Percentiles rank a stretch among this genome's conserved stretches.
phyloP scores from a whole-genome alignment of 2,888 invertebrate species.

The Platycheirus rosarum region DNA sequence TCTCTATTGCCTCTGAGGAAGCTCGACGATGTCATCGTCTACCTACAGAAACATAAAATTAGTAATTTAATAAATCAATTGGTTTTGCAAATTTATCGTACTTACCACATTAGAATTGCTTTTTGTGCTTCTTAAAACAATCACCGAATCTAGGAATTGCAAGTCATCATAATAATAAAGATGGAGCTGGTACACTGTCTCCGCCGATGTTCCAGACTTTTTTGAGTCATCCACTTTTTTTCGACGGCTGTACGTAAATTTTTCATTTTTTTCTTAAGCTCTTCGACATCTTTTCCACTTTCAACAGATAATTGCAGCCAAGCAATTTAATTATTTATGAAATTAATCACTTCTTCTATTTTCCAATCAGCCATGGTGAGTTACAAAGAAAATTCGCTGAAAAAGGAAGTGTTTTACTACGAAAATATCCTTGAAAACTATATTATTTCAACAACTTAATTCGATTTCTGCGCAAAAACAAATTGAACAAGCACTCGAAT shows the following conservation, averaged over 20 bases:
- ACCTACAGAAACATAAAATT: constrained; percentile 8
- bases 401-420: too few species aligned
- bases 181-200: constrained; percentile 18
- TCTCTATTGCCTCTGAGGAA: constrained; percentile 7
- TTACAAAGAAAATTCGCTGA: too few species aligned
- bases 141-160: too few species aligned
- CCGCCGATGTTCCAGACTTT: too few species aligned
- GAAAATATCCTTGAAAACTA: too few species aligned
- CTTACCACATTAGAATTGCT: constrained; percentile 18
- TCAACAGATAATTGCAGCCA: constrained; percentile 60
- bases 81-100: not conserved
- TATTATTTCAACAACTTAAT: too few species aligned
- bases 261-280: constrained; percentile 7
- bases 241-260: constrained; percentile 16
- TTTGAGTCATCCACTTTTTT: constrained; percentile 21
- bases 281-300: not conserved
- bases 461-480: too few species aligned
- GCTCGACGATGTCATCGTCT: constrained; percentile 4
- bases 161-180: constrained; percentile 22
- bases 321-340: constrained; percentile 49
- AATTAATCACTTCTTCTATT: constrained; percentile 7
- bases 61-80: too few species aligned
- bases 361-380: too few species aligned
- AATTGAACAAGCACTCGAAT: too few species aligned
- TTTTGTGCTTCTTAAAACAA: constrained; percentile 16